phyloP scores from a whole-genome alignment of 2,888 invertebrate species.

The Pantelozetes paolii region DNA sequence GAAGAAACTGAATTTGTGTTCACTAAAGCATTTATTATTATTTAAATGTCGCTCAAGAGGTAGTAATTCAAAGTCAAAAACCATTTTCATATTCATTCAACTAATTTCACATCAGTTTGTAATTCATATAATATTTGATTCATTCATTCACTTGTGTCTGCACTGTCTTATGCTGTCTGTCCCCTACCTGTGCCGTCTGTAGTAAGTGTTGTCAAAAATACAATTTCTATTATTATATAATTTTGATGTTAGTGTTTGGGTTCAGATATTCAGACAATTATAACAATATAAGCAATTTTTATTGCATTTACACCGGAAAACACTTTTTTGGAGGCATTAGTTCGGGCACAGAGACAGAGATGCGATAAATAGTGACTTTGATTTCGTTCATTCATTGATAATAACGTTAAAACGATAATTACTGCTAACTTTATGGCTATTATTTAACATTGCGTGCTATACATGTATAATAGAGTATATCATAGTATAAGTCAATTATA shows the following conservation, averaged over 20 bases:
- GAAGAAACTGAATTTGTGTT: neutral
- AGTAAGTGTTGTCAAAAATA: slow-evolving; percentile 10
- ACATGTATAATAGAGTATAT: slow-evolving; percentile 10
- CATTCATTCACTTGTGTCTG: slow-evolving; percentile 8
- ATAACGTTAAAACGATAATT: slow-evolving; percentile 39
- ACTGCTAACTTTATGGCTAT: neutral
- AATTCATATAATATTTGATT: neutral
- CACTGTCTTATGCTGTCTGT: neutral
- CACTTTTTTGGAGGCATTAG: slow-evolving; percentile 20
- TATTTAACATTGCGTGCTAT: slow-evolving; percentile 29
- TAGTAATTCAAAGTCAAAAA: slow-evolving; percentile 5
- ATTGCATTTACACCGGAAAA: slow-evolving; percentile 35
- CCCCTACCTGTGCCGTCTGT: neutral
- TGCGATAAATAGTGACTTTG: slow-evolving; percentile 37
- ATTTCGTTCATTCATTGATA: slow-evolving; percentile 37
- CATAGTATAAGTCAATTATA: slow-evolving; percentile 28
- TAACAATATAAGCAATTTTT: slow-evolving; percentile 26
- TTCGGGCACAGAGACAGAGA: slow-evolving; percentile 23
- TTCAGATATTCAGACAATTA: slow-evolving; percentile 18
- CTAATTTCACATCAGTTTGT: neutral
- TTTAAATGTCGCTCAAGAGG: neutral
- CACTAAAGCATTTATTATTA: neutral
- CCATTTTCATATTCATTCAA: slow-evolving; percentile 10
- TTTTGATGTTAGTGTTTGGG: neutral
- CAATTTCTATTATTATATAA: slow-evolving; percentile 3